Percentiles rank a stretch among this genome's conserved stretches.
phyloP scores from a whole-genome alignment of 2,888 invertebrate genomes.

The Drosophila subsilvestris region DNA sequence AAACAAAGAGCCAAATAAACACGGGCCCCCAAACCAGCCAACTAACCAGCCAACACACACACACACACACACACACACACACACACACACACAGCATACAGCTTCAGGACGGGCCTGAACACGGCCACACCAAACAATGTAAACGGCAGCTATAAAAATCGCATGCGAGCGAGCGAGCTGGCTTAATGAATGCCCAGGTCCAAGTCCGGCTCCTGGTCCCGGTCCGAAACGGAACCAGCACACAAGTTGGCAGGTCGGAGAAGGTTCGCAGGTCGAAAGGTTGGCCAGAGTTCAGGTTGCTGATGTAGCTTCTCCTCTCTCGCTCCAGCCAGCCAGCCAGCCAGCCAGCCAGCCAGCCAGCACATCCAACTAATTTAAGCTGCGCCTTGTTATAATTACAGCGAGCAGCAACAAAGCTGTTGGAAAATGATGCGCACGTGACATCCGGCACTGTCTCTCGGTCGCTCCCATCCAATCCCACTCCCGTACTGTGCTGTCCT shows the following conservation, averaged over 20 bases:
- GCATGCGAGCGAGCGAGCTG: slow-evolving; percentile 30
- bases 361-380: slow-evolving; percentile 67
- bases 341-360: no score
- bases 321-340: no score
- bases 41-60: neutral
- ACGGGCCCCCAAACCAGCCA: slow-evolving; percentile 1
- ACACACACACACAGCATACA: no score
- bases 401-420: slow-evolving; percentile 58
- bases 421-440: slow-evolving; percentile 77
- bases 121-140: slow-evolving; percentile 29
- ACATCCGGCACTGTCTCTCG: slow-evolving; percentile 59
- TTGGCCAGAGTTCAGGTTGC: slow-evolving; percentile 27
- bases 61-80: no score
- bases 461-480: slow-evolving; percentile 11
- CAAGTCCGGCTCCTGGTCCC: neutral
- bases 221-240: slow-evolving; percentile 26
- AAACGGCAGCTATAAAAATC: slow-evolving; percentile 31
- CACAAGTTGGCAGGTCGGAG: slow-evolving; percentile 32
- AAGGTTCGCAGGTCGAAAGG: slow-evolving; percentile 4
- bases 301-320: slow-evolving; percentile 4
- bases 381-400: slow-evolving; percentile 68
- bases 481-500: neutral
- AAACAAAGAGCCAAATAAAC: slow-evolving; percentile 45
- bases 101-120: neutral
- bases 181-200: slow-evolving; percentile 16